Conservation (phyloP, 2,113 vertebrate species). For the Murina feae region DNA sequence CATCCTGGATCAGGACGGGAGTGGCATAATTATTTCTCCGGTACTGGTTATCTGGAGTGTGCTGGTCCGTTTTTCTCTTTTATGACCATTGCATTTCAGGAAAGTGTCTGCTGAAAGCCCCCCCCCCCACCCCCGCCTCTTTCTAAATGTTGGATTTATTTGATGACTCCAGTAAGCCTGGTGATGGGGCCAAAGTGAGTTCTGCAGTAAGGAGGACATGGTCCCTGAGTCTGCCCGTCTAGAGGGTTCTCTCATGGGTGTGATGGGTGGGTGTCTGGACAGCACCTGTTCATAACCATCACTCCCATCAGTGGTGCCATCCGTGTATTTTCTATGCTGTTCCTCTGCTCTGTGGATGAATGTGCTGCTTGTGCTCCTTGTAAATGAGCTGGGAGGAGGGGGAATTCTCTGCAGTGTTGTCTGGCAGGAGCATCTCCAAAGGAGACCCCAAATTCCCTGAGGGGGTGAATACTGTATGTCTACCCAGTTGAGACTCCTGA, state of each 20-base stretch:
- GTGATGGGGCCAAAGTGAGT: fast-evolving
- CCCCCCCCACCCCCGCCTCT: background rate
- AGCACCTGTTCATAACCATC: background rate
- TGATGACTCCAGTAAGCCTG: background rate
- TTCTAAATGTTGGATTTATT: background rate
- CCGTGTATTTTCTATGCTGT: background rate
- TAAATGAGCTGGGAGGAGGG: background rate
- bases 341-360: background rate
- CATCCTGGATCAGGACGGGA: background rate
- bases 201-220: fast-evolving
- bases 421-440: background rate
- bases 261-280: background rate
- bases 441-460: background rate
- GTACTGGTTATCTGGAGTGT: background rate
- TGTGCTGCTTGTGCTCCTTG: background rate
- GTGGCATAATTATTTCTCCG: background rate
- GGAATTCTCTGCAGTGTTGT: background rate
- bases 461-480: background rate
- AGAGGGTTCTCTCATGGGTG: fast-evolving
- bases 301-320: fast-evolving
- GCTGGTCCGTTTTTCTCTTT: background rate
- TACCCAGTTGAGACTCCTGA: background rate
- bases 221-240: fast-evolving
- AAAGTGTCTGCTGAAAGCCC: background rate
- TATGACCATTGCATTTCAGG: background rate